These are phyloP conservation scores for Pseudoips prasinana DNA, from an alignment of 2,888 invertebrate genomes.

Conservation along the genomic window DNA sequence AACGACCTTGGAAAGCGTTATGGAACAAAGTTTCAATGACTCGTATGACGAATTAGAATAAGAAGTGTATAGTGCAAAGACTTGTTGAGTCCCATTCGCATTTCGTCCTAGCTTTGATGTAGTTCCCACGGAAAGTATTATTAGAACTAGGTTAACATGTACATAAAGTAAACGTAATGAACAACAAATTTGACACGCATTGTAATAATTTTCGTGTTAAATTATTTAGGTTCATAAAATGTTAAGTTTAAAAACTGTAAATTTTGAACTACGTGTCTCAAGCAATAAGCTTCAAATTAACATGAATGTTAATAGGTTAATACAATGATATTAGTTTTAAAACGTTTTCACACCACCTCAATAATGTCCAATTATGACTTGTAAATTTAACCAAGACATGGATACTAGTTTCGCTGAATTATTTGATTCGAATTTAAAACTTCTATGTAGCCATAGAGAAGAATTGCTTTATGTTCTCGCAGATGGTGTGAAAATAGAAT, in stretches of 20 bases:
- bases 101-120: conserved; percentile 24
- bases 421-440: no score
- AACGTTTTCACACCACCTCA: no score
- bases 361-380: no score
- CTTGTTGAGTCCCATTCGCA: background rate
- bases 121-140: conserved; percentile 7
- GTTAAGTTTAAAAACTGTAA: conserved; percentile 31
- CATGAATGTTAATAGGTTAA: conserved; percentile 16
- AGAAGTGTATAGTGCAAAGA: conserved; percentile 5
- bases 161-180: conserved; percentile 15
- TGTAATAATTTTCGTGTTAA: conserved; percentile 10
- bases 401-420: no score
- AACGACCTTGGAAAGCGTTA: conserved; percentile 56
- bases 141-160: conserved; percentile 12
- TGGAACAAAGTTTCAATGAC: conserved; percentile 65
- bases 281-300: conserved; percentile 60
- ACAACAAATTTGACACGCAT: conserved; percentile 1
- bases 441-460: no score
- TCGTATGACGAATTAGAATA: conserved; percentile 64
- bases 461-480: no score
- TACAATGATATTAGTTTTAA: conserved; percentile 9
- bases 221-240: conserved; percentile 2
- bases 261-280: conserved; percentile 60
- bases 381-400: no score
- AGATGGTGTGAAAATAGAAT: no score